Evolutionary conservation across 2,797 vertebrate genomes (phyloP).

Genomic region (Adelosebastes latens): DNA sequence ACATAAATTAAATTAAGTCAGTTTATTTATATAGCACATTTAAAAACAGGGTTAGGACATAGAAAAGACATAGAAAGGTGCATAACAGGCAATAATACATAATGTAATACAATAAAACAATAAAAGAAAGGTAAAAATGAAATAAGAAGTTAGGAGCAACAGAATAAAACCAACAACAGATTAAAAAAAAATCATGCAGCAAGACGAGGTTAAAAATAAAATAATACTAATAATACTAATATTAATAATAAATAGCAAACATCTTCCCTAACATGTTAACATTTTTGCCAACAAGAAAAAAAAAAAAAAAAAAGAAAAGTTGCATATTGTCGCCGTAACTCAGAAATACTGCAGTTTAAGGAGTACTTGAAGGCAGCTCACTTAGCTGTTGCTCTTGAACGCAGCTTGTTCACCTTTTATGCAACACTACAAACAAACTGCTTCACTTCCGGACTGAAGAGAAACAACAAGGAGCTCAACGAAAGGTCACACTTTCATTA

Average conservation of each 20-base stretch:
- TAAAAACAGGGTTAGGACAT: too few species aligned
- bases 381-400: slow-evolving; percentile 30
- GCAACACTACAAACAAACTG: background rate
- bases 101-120: too few species aligned
- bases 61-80: too few species aligned
- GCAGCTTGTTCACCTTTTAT: slow-evolving; percentile 9
- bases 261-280: background rate
- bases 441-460: accelerated
- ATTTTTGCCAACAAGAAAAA: background rate
- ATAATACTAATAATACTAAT: background rate
- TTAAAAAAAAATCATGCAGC: too few species aligned
- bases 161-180: too few species aligned
- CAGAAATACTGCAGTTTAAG: background rate
- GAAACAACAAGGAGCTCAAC: accelerated
- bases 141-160: too few species aligned
- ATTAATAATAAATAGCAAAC: background rate
- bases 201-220: too few species aligned
- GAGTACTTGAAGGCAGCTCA: background rate
- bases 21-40: too few species aligned
- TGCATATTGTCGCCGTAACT: accelerated
- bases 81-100: too few species aligned
- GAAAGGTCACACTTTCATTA: background rate
- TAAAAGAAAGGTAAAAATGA: too few species aligned
- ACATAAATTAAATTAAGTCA: too few species aligned
- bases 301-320: background rate